A percentile compares a stretch with the other conserved stretches of the same genome.
Conservation (phyloP, 2,113 vertebrate species). For the Himantopus leucocephalus region DNA sequence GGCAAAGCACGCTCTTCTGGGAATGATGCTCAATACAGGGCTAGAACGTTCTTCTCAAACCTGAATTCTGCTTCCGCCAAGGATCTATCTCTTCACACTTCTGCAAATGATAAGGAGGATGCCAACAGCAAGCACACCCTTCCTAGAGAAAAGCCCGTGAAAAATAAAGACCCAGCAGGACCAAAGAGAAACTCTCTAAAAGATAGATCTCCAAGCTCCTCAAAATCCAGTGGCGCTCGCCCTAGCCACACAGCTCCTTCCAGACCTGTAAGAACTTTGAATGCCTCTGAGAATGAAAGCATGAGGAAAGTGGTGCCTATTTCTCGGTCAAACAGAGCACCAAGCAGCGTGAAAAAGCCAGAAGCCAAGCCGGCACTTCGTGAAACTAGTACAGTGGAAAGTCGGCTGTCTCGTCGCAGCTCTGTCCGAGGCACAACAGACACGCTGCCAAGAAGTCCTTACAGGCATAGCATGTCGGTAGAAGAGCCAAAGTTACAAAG, state of each 20-base stretch:
- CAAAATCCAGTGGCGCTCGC: constrained; percentile 39
- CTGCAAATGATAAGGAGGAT: constrained; percentile 56
- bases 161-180: constrained; percentile 66
- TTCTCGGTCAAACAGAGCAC: constrained; percentile 74
- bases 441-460: constrained; percentile 67
- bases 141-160: constrained; percentile 56
- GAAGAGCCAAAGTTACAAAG: constrained; percentile 80
- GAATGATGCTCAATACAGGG: constrained; percentile 25
- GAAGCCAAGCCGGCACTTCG: constrained; percentile 67
- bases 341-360: constrained; percentile 60
- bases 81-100: constrained; percentile 29
- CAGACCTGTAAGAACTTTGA: constrained; percentile 79
- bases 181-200: constrained; percentile 72
- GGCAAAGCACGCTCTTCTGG: constrained; percentile 4
- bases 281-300: constrained; percentile 81
- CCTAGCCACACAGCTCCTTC: constrained; percentile 28
- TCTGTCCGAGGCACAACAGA: constrained; percentile 79
- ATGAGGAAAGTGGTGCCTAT: constrained; percentile 93
- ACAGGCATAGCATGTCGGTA: constrained; percentile 80
- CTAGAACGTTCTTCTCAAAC: constrained; percentile 72
- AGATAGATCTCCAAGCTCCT: constrained; percentile 43
- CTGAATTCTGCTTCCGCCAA: constrained; percentile 54
- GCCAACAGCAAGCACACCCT: neutral
- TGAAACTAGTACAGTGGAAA: constrained; percentile 56
- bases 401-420: constrained; percentile 73